Base-by-base conservation (phyloP, 2,888 invertebrate species). In the Drosophila borealis region DNA sequence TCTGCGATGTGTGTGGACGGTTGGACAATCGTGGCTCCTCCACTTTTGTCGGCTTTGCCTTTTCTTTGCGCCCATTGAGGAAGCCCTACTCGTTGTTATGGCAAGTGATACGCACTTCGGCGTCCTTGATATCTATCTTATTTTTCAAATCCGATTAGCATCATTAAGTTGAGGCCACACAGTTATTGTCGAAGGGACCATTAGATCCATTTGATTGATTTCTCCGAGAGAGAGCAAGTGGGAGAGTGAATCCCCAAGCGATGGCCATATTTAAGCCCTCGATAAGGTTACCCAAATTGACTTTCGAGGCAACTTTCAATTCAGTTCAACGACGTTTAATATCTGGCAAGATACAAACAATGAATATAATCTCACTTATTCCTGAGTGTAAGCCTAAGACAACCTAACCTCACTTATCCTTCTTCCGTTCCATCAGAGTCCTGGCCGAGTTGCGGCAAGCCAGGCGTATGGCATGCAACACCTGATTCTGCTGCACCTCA, bases 121-220 rank as follows among this genome's bases (percentile, higher is more conserved):
- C 45, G 14, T 34, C 42, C 49, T 55, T 55, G 46, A 51, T 49
- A 49, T 55, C 69, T 50, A 49, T 51, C 71, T 81, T 72, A 74
- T 73, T 74, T 77, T 81, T 85, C 75, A 89, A 85, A 85, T 89
- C 85, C 85, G 89, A 85, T 85, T 85, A 85, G 85, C 85, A 89
- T 89, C 89, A 89, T 85, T 85, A 87, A 88, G 85, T 72, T 72
- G 54, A 67, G 71, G 65, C 72, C 72, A 69, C 77, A 66, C 51
- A 67, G 65, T 73, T 68, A 70, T 69, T 74, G 70, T 70, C 67
- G 66, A 74, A 65, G 69, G 70, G 71, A 79, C 74, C 65, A 88
- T 85, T 88, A 84, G 67, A 75, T 84, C 68, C 89, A 70, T 63
- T 66, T 77, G 82, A 87, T 89, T 89, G 85, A 89, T 77, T 86